Evolutionary conservation across 2,797 vertebrate genomes (phyloP), one percentile per base, ranked within the genome.

Genomic region (Siniperca obscura): DNA sequence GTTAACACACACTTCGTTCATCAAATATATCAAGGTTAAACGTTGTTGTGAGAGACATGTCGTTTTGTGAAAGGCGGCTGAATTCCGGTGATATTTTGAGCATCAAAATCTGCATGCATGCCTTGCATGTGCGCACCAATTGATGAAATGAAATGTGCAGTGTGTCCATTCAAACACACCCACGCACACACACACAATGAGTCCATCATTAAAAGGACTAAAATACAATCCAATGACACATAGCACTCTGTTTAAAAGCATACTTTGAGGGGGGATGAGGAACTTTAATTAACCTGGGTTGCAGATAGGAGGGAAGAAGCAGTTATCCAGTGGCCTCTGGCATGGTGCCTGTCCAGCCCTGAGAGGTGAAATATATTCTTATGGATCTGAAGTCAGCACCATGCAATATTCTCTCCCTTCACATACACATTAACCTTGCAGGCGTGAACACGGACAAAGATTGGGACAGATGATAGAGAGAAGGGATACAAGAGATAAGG

Each of bases 241-340:
- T 83, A 92, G 90, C 90, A 93, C 94, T 94, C 90, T 93, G 91
- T 94, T 94, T 95, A 94, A 94, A 94, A 94, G 93, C 93, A 88
- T 92, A 91, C 91, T 92, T 91, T 92, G 84, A 89, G 89, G 81
- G 83, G 83, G 82, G 84, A 88, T 81, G 87, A 91, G 84, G 85
- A 91, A 88, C 87, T 93, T 94, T 95, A 95, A 94, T 95, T 94
- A 95, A 93, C 92, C 92, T 78, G 88, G 73, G 84, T 73, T 90
- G 87, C 87, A 85, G 91, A 92, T 80, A 88, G 82, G 82, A 81
- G 75, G 72, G 76, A 86, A 82, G 81, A 64, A 79, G 89, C 89
- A 83, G 88, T 90, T 90, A 90, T 88, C 80, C 87, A 27, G 77
- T 88, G 89, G 91, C 90, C 91, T 90, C 93, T 94, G 94, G 93